phyloP scores from a whole-genome alignment of 2,113 vertebrate genomes.

The Scomber japonicus region DNA sequence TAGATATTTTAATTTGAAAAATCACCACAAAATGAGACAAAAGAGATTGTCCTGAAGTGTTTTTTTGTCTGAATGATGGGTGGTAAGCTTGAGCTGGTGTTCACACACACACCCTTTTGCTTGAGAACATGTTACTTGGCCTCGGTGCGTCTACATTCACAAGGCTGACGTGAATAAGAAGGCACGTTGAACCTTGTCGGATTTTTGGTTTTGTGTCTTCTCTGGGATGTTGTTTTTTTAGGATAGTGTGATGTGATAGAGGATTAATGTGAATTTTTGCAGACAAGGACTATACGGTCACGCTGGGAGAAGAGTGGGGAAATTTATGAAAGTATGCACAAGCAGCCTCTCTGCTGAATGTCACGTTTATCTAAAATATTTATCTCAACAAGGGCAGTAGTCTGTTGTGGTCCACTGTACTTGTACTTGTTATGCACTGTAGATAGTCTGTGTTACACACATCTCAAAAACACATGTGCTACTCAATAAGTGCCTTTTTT shows the following conservation, averaged over 20 bases:
- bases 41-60: constrained; percentile 40
- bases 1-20: constrained; percentile 38
- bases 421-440: neutral
- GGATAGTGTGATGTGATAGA: constrained; percentile 25
- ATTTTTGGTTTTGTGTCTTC: constrained; percentile 50
- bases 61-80: constrained; percentile 64
- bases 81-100: constrained; percentile 58
- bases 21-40: constrained; percentile 24
- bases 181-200: constrained; percentile 41
- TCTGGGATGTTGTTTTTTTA: constrained; percentile 4
- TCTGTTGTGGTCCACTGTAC: constrained; percentile 9
- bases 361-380: constrained; percentile 49
- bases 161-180: constrained; percentile 63
- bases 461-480: neutral
- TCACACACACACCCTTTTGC: constrained; percentile 53
- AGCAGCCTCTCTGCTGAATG: constrained; percentile 30
- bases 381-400: constrained; percentile 19
- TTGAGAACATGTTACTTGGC: constrained; percentile 68
- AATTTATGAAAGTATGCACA: constrained; percentile 40
- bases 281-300: constrained; percentile 21
- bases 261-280: constrained; percentile 36
- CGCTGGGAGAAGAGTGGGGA: constrained; percentile 31
- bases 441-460: neutral
- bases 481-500: neutral
- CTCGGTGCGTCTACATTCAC: constrained; percentile 58